Evolutionary conservation across 2,888 invertebrate species (phyloP).

Genomic region (Kuschelorhynchus macadamiae): DNA sequence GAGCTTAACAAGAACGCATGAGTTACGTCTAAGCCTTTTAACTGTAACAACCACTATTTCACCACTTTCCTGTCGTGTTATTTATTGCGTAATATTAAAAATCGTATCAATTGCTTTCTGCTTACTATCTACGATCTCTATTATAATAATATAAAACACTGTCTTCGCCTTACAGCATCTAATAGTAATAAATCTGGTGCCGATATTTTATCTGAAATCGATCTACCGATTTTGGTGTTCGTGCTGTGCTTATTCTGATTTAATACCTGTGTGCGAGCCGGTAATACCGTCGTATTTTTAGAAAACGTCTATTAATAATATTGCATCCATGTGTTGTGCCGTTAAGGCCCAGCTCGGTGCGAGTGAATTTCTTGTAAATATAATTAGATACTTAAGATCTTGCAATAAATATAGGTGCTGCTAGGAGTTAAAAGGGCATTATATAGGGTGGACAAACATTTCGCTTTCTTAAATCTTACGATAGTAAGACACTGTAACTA

Average conservation of each 20-base stretch:
- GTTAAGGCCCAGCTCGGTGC: conserved; percentile 13
- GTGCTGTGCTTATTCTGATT: conserved; percentile 33
- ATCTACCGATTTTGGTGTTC: conserved; percentile 32
- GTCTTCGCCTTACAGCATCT: conserved; percentile 3
- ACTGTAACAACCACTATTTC: no score
- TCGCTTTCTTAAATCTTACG: no score
- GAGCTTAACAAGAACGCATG: no score
- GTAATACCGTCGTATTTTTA: conserved; percentile 28
- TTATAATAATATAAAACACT: conserved; percentile 15
- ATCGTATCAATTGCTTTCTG: no score
- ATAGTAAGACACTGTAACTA: no score
- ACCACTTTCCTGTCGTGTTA: no score
- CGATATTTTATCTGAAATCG: conserved; percentile 26
- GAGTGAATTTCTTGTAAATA: conserved; percentile 22
- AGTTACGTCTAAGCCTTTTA: no score
- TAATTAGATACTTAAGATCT: conserved; percentile 24
- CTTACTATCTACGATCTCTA: conserved; percentile 14
- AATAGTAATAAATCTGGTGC: conserved; percentile 6
- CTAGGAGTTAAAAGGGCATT: no score
- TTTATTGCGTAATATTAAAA: no score
- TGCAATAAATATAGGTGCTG: background rate
- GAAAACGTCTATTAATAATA: conserved; percentile 31
- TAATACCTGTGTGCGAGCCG: conserved; percentile 24
- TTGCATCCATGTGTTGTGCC: conserved; percentile 23
- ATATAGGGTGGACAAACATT: no score